These are phyloP conservation scores for Scolopax bukidnonensis DNA, from an alignment of 2,797 vertebrate genomes.

Conservation along the genomic window DNA sequence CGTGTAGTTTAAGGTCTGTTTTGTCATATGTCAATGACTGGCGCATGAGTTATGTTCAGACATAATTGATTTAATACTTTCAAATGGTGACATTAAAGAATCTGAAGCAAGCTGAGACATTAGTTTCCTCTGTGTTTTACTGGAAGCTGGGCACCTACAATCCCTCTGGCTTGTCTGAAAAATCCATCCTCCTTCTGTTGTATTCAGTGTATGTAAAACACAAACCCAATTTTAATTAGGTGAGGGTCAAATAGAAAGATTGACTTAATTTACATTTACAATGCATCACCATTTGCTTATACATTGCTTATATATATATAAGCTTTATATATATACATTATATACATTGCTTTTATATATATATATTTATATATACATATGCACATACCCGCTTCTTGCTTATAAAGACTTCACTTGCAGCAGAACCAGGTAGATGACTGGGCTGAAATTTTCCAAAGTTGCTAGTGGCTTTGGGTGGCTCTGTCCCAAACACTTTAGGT, in stretches of 20 bases:
- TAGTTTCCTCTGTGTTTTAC: neutral
- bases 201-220: neutral
- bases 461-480: neutral
- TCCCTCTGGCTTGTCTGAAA: neutral
- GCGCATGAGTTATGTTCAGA: conserved; percentile 25
- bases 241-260: neutral
- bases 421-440: neutral
- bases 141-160: neutral
- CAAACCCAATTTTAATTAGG: neutral
- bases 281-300: neutral
- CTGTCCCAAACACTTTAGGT: neutral
- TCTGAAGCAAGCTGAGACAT: neutral
- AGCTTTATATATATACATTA: neutral
- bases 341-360: no score
- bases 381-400: neutral
- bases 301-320: neutral
- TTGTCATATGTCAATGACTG: conserved; percentile 30
- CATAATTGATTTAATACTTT: conserved; percentile 39
- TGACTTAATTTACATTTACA: neutral
- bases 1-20: conserved; percentile 40
- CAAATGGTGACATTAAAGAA: neutral
- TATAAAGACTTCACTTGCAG: neutral
- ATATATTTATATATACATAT: neutral
- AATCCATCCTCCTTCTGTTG: neutral
- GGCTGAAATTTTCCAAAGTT: neutral